A percentile compares a stretch with the other conserved stretches of the same genome.
Evolutionary conservation across 1,140 invertebrate species (phyloP).

Genomic region (Oppia nitens): DNA sequence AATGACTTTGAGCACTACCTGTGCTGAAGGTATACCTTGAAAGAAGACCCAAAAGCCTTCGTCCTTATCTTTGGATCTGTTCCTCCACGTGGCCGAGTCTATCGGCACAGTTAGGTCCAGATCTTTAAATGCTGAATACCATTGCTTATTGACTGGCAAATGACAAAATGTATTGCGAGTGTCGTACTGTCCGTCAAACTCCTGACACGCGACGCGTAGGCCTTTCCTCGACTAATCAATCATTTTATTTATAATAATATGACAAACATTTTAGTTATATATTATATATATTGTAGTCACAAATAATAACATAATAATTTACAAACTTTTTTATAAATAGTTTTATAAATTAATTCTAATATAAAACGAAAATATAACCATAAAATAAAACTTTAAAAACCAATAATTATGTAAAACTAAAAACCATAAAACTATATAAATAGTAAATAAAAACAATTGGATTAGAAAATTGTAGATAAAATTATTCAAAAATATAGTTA

Average conservation of each 20-base stretch:
- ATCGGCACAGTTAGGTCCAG: constrained; percentile 1
- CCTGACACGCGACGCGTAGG: constrained; percentile 8
- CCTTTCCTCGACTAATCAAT: constrained; percentile 5
- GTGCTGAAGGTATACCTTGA: too few species aligned
- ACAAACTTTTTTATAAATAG: too few species aligned
- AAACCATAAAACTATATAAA: too few species aligned
- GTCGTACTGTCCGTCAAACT: constrained; percentile 4
- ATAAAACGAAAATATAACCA: too few species aligned
- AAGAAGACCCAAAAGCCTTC: constrained; percentile 13
- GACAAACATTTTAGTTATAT: background rate
- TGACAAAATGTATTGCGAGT: constrained; percentile 7
- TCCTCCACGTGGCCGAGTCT: constrained; percentile 9
- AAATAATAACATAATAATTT: background rate
- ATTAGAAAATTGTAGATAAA: too few species aligned
- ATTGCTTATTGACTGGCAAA: constrained; percentile 5
- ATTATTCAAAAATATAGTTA: background rate
- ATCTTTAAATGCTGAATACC: constrained; percentile 8
- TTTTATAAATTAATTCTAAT: too few species aligned
- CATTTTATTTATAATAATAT: too few species aligned
- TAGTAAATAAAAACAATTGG: background rate
- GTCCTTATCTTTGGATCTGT: constrained; percentile 13
- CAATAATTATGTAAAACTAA: too few species aligned
- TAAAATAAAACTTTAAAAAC: too few species aligned
- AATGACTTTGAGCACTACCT: too few species aligned
- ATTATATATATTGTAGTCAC: background rate